Percentiles rank a stretch among this genome's conserved stretches.
Conservation (phyloP, 2,113 vertebrate genomes). For the Cottus gobio region DNA sequence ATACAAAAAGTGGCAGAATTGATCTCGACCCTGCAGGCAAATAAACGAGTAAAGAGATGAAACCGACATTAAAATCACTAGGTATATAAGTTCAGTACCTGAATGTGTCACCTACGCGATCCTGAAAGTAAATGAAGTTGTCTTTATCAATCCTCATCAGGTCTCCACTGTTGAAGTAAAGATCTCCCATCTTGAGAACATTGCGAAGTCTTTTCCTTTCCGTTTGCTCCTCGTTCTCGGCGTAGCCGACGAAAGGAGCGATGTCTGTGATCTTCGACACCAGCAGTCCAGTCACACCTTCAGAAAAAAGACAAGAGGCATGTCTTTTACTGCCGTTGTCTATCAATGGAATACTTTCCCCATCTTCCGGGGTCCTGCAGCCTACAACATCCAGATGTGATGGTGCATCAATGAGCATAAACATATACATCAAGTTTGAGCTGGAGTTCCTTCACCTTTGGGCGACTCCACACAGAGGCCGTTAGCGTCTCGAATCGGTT, state of each 20-base stretch:
- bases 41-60: background rate
- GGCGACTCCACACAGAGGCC: constrained; percentile 86
- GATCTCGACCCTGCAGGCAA: background rate
- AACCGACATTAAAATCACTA: background rate
- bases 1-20: background rate
- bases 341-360: background rate
- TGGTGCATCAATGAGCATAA: background rate
- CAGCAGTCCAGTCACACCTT: constrained; percentile 89
- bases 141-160: constrained; percentile 86
- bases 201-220: constrained; percentile 87
- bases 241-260: constrained; percentile 88
- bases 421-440: background rate
- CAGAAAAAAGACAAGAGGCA: constrained; percentile 6
- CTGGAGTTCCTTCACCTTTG: constrained; percentile 82
- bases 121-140: constrained; percentile 92
- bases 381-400: background rate
- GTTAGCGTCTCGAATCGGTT: constrained; percentile 82
- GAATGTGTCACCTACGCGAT: constrained; percentile 92
- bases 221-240: constrained; percentile 83
- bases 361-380: no score
- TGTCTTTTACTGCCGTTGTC: background rate
- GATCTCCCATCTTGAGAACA: constrained; percentile 88
- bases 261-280: constrained; percentile 86
- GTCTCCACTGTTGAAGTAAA: constrained; percentile 92
- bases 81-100: constrained; percentile 74